Evolutionary conservation across 2,113 vertebrate genomes (phyloP).

Genomic region (Protobothrops flavoviridis): DNA sequence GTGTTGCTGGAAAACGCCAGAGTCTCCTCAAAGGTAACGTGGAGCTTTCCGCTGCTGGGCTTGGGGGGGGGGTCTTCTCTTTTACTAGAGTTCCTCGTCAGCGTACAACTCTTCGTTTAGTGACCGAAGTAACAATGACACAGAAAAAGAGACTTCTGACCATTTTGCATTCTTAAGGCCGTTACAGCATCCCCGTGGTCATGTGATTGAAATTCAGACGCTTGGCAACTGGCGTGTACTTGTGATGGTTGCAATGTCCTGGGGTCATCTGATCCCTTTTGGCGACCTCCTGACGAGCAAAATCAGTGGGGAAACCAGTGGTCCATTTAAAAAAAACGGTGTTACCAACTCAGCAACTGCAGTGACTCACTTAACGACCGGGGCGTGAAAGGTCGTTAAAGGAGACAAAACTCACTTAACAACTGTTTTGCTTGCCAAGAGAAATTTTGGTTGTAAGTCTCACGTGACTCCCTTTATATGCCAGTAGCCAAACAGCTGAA

Average conservation of each 20-base stretch:
- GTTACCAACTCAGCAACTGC: background rate
- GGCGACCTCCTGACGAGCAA: background rate
- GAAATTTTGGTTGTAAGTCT: background rate
- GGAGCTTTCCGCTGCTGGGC: background rate
- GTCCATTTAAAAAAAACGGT: fast-evolving
- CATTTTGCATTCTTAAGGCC: fast-evolving
- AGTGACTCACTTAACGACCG: background rate
- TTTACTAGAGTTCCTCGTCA: background rate
- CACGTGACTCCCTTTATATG: too few species aligned
- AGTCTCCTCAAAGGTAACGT: slow-evolving; percentile 88
- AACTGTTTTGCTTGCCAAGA: background rate
- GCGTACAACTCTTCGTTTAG: background rate
- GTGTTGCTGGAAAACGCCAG: slow-evolving; percentile 94
- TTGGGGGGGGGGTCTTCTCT: background rate
- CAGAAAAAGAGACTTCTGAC: background rate
- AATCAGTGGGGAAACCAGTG: background rate
- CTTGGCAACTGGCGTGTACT: background rate
- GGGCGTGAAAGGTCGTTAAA: background rate
- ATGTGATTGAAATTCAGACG: background rate
- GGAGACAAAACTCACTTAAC: background rate
- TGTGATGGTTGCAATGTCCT: background rate
- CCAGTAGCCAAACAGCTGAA: too few species aligned
- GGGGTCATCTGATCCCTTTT: background rate
- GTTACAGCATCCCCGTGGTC: background rate
- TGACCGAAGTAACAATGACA: background rate